Evolutionary conservation across 2,797 vertebrate genomes (phyloP).

Genomic region (Naso thynnoides): DNA sequence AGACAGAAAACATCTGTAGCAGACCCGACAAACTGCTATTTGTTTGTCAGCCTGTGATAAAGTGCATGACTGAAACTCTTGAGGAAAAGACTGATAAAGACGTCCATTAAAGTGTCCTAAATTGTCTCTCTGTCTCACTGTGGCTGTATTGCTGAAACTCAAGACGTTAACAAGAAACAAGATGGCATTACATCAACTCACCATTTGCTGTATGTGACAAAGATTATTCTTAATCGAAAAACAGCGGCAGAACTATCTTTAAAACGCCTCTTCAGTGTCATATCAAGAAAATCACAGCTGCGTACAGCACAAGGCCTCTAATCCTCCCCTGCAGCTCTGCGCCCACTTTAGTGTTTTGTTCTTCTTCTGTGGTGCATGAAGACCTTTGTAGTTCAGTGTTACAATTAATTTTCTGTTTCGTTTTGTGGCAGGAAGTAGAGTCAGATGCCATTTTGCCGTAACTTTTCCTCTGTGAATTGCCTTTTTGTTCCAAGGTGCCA

Average conservation of each 20-base stretch:
- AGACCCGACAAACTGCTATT: conserved; percentile 50
- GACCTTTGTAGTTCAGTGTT: conserved; percentile 54
- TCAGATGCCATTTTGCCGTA: conserved; percentile 59
- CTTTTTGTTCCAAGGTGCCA: conserved; percentile 75
- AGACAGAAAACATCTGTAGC: conserved; percentile 58
- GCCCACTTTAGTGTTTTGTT: conserved; percentile 48
- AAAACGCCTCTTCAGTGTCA: conserved; percentile 8
- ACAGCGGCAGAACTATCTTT: neutral
- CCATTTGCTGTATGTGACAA: neutral
- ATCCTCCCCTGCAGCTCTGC: conserved; percentile 36
- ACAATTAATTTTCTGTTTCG: conserved; percentile 77
- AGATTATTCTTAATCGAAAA: neutral
- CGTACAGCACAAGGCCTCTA: conserved; percentile 22
- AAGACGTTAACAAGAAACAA: conserved; percentile 36
- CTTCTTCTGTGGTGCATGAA: conserved; percentile 53
- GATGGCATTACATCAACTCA: neutral
- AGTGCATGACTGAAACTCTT: conserved; percentile 30
- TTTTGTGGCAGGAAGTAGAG: conserved; percentile 73
- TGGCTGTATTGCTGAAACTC: neutral
- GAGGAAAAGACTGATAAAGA: conserved; percentile 45
- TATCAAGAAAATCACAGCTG: conserved; percentile 7
- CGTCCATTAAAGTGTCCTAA: conserved; percentile 29
- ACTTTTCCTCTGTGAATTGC: conserved; percentile 80
- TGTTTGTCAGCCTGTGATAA: conserved; percentile 52
- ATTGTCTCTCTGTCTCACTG: conserved; percentile 1